Evolutionary conservation across 1,140 invertebrate species (phyloP).

Genomic region (Leucophenga varia): DNA sequence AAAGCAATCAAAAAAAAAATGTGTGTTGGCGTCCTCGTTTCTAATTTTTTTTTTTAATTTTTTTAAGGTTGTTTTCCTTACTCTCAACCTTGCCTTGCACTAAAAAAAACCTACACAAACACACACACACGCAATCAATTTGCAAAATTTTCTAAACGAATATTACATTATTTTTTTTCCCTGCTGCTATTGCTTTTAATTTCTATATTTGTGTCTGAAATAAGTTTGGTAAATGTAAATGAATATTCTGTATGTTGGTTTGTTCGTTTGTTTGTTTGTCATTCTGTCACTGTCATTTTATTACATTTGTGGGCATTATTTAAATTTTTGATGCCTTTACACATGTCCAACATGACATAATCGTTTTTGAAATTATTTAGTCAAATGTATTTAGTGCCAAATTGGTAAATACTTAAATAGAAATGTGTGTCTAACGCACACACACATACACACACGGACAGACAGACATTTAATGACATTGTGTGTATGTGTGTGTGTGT

Average conservation of each 20-base stretch:
- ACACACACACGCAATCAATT: neutral
- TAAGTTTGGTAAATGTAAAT: too few species aligned
- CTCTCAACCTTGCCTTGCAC: too few species aligned
- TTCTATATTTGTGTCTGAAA: too few species aligned
- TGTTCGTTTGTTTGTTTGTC: slow-evolving; percentile 10
- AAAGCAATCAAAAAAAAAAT: too few species aligned
- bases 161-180: neutral
- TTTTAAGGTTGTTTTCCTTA: too few species aligned
- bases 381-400: neutral
- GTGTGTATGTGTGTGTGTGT: slow-evolving; percentile 16
- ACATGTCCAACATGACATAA: slow-evolving; percentile 49
- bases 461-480: slow-evolving; percentile 1
- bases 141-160: slow-evolving; percentile 1
- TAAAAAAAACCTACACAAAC: too few species aligned
- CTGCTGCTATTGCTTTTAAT: slow-evolving; percentile 33
- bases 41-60: too few species aligned
- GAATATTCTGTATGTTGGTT: too few species aligned
- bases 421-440: slow-evolving; percentile 15
- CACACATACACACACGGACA: slow-evolving; percentile 7
- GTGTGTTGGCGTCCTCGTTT: too few species aligned
- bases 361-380: slow-evolving; percentile 42
- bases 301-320: slow-evolving; percentile 17
- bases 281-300: neutral
- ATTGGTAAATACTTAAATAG: slow-evolving; percentile 11
- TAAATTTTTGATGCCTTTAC: slow-evolving; percentile 38